phyloP scores from a whole-genome alignment of 2,113 vertebrate genomes.

The Gorsachius goisagi region DNA sequence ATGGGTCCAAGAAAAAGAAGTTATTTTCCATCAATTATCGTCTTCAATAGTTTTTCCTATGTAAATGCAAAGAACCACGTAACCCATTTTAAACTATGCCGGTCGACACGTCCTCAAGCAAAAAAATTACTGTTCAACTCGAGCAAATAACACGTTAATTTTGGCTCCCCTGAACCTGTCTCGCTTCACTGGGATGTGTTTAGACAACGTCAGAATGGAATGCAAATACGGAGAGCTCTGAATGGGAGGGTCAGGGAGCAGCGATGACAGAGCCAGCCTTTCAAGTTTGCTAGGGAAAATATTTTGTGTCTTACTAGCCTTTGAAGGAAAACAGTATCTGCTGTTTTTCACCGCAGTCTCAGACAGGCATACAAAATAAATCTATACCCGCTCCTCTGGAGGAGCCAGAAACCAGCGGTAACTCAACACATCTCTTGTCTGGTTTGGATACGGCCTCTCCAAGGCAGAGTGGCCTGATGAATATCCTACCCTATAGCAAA shows the following conservation, averaged over 20 bases:
- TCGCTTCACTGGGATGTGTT: background rate
- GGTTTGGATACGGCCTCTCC: background rate
- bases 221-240: background rate
- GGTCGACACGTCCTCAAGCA: background rate
- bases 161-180: background rate
- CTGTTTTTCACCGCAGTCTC: background rate
- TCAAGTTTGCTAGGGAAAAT: background rate
- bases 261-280: background rate
- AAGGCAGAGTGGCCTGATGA: background rate
- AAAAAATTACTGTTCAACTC: background rate
- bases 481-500: background rate
- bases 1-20: background rate
- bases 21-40: background rate
- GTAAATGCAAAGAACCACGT: fast-evolving
- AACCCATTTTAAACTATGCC: background rate
- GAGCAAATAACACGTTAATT: background rate
- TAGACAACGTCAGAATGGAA: background rate
- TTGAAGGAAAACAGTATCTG: background rate
- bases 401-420: background rate
- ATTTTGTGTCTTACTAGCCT: background rate
- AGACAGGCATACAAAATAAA: background rate
- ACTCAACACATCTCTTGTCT: background rate
- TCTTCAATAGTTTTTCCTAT: background rate
- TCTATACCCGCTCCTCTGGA: fast-evolving
- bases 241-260: background rate